A percentile compares a stretch with the other conserved stretches of the same genome.
These are phyloP conservation scores for Apotomis capreana DNA, from an alignment of 2,888 invertebrate genomes.

Conservation along the genomic window DNA sequence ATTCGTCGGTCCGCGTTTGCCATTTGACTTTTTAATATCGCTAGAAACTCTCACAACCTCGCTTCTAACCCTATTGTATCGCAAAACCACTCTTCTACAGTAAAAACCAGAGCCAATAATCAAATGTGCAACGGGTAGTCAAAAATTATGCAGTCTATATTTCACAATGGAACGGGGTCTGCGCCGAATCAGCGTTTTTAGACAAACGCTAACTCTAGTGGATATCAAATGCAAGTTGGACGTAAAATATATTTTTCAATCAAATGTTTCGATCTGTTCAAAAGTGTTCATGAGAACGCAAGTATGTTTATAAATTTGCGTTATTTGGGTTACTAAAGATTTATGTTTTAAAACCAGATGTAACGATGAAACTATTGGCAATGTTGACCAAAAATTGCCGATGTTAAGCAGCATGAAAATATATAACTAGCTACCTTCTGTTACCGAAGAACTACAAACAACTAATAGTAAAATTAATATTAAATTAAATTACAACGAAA, in stretches of 20 bases:
- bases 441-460: too few relatives aligned
- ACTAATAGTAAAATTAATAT: too few relatives aligned
- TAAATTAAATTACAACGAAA: too few relatives aligned
- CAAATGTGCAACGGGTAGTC: not conserved
- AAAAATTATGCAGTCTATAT: conserved; percentile 42
- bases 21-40: conserved; percentile 64
- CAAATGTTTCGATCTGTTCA: not conserved
- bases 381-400: too few relatives aligned
- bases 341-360: not conserved
- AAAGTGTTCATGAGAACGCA: not conserved
- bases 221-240: conserved; percentile 26
- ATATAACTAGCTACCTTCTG: too few relatives aligned
- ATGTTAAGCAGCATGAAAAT: too few relatives aligned
- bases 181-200: conserved; percentile 49
- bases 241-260: conserved; percentile 6
- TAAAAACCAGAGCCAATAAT: conserved; percentile 7
- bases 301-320: too few relatives aligned
- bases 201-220: conserved; percentile 39
- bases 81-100: conserved; percentile 5
- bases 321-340: not conserved
- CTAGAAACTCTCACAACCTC: conserved; percentile 1
- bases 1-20: conserved; percentile 57
- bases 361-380: too few relatives aligned
- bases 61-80: not conserved
- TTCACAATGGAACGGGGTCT: conserved; percentile 47